Evolutionary conservation across 92 coral and sea anemone genomes (phyloP), one percentile per base, ranked within the genome.

Genomic region (Porites evermanni): DNA sequence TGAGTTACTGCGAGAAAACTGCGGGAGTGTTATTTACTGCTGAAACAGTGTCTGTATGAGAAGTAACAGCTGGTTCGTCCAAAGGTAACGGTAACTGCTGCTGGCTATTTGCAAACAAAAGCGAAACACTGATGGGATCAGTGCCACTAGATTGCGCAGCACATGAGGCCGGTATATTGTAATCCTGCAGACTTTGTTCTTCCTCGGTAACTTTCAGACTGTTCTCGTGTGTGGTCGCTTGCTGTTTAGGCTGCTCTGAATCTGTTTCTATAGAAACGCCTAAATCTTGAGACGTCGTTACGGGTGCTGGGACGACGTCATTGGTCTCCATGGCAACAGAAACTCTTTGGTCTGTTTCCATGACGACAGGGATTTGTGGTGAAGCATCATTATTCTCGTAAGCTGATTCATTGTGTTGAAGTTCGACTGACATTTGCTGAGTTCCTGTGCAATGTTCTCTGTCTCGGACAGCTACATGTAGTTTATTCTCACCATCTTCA

Each of bases 1-100:
- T 13, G 32, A 6, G 86, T 82, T 73, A 83, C 68, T 83, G 79
- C 38, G 72, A 73, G 18, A 83, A 74, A 73, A 83, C 87, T 73
- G 52, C 74, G 1, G 74, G 72, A 18, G 86, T 32, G 59, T 44
- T 75, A 74, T 51, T 72, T 7, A 74, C 17, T 20, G 70, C 63
- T 29, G 79, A 21, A 21, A 83, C 80, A 83, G 53, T 24, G 65
- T 47, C 64, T 16, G 79, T 19, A 23, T 83, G 80, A 63, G 87
- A 16, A 8, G 24, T 72, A 63, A 50, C 47, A 5, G 72, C 6
- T 9, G 80, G 14, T 60, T 61, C 64, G 1, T 47, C 72, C 29
- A 73, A 80, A 9, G 80, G 3, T 10, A 82, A 4, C 47, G 80
- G 3, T 10, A 82, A 4, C 47, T 38, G 38, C 63, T 64, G 79